Conservation (phyloP, 2,888 invertebrate genomes). For the Harpalus rufipes region DNA sequence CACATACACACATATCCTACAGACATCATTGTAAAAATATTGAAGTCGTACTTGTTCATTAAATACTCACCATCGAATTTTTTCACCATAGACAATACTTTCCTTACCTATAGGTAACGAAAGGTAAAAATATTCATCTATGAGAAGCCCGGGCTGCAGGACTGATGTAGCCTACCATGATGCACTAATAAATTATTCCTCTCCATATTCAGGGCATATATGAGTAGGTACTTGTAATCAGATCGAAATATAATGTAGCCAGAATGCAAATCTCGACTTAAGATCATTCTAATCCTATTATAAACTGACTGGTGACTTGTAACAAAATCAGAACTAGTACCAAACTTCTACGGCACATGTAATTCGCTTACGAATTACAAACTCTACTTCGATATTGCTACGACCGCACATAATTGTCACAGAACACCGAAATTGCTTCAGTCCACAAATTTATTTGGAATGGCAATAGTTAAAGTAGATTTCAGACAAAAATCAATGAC, state of each 20-base stretch:
- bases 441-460: background rate
- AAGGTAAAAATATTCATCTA: too few relatives aligned
- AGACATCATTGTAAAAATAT: too few relatives aligned
- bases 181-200: background rate
- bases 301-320: slow-evolving; percentile 58
- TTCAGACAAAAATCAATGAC: background rate
- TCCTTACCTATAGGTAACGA: too few relatives aligned
- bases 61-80: too few relatives aligned
- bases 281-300: slow-evolving; percentile 64
- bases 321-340: slow-evolving; percentile 56
- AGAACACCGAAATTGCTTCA: background rate
- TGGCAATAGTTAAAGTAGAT: background rate
- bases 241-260: slow-evolving; percentile 50
- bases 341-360: slow-evolving; percentile 19
- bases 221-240: slow-evolving; percentile 35
- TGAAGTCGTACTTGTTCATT: too few relatives aligned
- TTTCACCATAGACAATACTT: too few relatives aligned
- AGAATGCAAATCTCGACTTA: slow-evolving; percentile 57
- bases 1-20: too few relatives aligned
- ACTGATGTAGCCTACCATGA: background rate
- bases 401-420: slow-evolving; percentile 1
- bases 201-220: slow-evolving; percentile 2
- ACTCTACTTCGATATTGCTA: background rate
- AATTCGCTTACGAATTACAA: slow-evolving; percentile 6
- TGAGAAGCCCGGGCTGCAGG: too few relatives aligned